phyloP scores from a whole-genome alignment of 2,888 invertebrate genomes.

The Scaptomyza caliginosa region DNA sequence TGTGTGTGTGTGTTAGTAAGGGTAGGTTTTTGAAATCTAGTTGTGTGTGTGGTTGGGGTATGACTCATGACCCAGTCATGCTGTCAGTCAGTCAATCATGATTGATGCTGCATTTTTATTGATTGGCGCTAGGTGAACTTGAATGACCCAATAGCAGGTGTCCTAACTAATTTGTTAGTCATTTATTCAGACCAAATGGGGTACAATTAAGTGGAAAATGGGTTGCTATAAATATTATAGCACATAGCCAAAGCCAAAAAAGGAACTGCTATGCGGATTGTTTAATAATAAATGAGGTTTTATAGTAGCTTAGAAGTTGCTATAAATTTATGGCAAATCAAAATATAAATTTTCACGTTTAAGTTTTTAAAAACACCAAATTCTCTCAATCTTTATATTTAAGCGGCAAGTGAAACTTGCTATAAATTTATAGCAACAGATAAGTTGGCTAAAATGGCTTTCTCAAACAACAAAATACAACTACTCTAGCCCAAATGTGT shows the following conservation, averaged over 20 bases:
- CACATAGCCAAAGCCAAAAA: background rate
- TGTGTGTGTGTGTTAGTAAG: slow-evolving; percentile 16
- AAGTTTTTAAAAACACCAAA: background rate
- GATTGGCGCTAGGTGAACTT: slow-evolving; percentile 39
- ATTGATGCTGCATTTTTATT: slow-evolving; percentile 24
- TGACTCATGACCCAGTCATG: slow-evolving; percentile 64
- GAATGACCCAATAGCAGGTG: slow-evolving; percentile 46
- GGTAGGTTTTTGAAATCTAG: slow-evolving; percentile 36
- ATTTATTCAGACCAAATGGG: background rate
- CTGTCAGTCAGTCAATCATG: slow-evolving; percentile 4
- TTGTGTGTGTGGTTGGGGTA: slow-evolving; percentile 5
- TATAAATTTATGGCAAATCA: slow-evolving; percentile 16
- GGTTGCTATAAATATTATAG: slow-evolving; percentile 20
- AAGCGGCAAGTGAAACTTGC: background rate
- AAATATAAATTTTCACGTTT: background rate
- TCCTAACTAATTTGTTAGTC: slow-evolving; percentile 13
- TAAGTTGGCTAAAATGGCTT: background rate
- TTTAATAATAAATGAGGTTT: too few relatives aligned
- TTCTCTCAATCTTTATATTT: too few relatives aligned
- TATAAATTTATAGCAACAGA: slow-evolving; percentile 17
- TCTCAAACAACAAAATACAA: background rate
- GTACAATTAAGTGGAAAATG: slow-evolving; percentile 25
- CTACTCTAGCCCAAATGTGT: background rate
- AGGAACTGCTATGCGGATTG: background rate
- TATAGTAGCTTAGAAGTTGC: too few relatives aligned